A percentile compares a stretch with the other conserved stretches of the same genome.
phyloP scores from a whole-genome alignment of 2,113 vertebrate genomes.

The Strigops habroptila region DNA sequence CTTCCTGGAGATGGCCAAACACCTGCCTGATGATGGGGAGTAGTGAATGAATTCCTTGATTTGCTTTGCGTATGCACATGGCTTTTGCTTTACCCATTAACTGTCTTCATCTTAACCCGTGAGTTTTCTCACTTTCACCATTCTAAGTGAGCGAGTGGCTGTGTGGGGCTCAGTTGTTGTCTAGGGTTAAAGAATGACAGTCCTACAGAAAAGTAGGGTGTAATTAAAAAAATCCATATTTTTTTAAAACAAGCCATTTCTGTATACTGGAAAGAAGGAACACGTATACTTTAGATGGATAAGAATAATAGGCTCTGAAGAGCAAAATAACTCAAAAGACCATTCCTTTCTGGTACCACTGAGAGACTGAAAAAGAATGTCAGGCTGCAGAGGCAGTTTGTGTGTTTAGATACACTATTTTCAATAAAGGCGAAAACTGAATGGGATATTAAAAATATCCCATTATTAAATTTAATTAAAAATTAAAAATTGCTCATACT shows the following conservation, averaged over 20 bases:
- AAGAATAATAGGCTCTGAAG: conserved; percentile 1
- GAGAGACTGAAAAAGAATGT: not conserved
- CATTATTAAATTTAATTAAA: not conserved
- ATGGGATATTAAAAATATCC: not conserved
- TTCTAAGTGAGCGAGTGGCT: not conserved
- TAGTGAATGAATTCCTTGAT: not conserved
- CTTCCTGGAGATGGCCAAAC: not conserved
- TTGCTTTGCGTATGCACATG: not conserved
- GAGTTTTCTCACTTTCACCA: not conserved
- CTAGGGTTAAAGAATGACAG: not conserved
- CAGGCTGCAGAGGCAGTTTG: not conserved
- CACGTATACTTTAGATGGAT: not conserved
- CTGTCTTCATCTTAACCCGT: not conserved
- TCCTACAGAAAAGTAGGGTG: not conserved
- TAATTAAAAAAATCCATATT: not conserved
- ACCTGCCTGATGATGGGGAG: not conserved
- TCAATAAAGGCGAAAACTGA: not conserved
- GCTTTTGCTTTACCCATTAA: not conserved
- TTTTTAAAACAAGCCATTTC: not conserved
- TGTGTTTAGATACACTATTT: not conserved
- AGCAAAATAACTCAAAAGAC: conserved; percentile 16
- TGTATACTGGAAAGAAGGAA: not conserved
- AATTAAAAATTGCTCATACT: conserved; percentile 1
- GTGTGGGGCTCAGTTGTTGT: not conserved
- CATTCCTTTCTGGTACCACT: not conserved